Conservation (phyloP, 2,113 vertebrate genomes). For the Sapayoa aenigma region DNA sequence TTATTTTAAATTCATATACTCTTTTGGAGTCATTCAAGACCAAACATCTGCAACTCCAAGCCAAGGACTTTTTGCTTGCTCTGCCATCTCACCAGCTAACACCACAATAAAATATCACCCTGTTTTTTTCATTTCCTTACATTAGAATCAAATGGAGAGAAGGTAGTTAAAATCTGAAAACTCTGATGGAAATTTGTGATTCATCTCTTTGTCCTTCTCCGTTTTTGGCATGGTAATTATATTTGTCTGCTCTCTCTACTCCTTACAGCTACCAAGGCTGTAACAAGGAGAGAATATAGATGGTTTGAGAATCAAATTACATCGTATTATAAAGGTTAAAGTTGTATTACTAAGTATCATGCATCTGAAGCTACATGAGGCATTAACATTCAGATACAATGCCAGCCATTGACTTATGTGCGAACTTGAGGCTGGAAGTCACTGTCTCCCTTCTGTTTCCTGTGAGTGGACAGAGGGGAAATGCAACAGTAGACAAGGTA, state of each 20-base stretch:
- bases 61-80: not conserved
- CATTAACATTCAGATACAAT: not conserved
- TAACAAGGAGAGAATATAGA: slow-evolving; percentile 25
- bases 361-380: not conserved
- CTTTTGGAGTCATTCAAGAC: not conserved
- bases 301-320: slow-evolving; percentile 1
- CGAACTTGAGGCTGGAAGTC: not conserved
- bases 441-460: not conserved
- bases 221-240: not conserved
- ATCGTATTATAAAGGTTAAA: slow-evolving; percentile 43
- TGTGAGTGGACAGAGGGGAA: not conserved
- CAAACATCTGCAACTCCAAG: not conserved
- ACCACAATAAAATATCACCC: not conserved
- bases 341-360: slow-evolving; percentile 21
- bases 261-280: slow-evolving; percentile 20
- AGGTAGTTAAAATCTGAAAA: not conserved
- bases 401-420: not conserved
- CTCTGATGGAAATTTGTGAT: not conserved
- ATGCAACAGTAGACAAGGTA: not conserved
- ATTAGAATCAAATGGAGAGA: not conserved
- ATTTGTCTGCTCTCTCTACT: not conserved
- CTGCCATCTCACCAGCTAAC: not conserved
- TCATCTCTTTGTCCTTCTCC: slow-evolving; percentile 22
- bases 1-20: not conserved
- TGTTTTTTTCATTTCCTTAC: not conserved